Percentiles rank a stretch among this genome's conserved stretches.
Conservation (phyloP, 2,888 invertebrate species). For the Ectemnius lituratus region DNA sequence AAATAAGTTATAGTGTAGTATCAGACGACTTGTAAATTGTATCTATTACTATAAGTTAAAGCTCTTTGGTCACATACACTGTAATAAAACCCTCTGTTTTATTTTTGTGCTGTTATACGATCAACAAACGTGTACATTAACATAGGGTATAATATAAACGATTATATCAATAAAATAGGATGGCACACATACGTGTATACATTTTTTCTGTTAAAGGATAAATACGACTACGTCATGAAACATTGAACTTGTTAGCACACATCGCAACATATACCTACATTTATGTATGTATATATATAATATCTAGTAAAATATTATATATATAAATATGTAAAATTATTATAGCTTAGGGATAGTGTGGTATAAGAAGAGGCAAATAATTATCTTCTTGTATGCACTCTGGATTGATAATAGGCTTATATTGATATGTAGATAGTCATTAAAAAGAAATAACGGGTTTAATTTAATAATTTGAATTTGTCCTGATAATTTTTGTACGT, state of each 20-base stretch:
- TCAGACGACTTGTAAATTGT: constrained; percentile 72
- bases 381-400: constrained; percentile 65
- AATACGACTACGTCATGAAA: constrained; percentile 46
- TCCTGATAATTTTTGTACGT: constrained; percentile 75
- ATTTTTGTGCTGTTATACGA: constrained; percentile 74
- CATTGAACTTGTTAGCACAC: constrained; percentile 59
- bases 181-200: constrained; percentile 70
- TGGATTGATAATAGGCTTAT: constrained; percentile 68
- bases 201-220: constrained; percentile 62
- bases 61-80: constrained; percentile 59
- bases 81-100: constrained; percentile 73
- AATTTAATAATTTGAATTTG: constrained; percentile 72
- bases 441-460: constrained; percentile 69
- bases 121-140: constrained; percentile 76
- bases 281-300: constrained; percentile 63
- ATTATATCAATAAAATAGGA: constrained; percentile 74
- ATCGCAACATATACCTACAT: constrained; percentile 47
- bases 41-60: constrained; percentile 73
- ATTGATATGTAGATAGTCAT: constrained; percentile 74
- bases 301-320: constrained; percentile 59
- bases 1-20: constrained; percentile 63
- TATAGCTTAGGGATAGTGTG: constrained; percentile 65
- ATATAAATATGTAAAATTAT: constrained; percentile 63
- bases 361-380: constrained; percentile 62
- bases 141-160: constrained; percentile 74